Percentiles rank a stretch among this genome's conserved stretches.
phyloP scores from a whole-genome alignment of 1,140 invertebrate genomes.

The Anoplolepis gracilipes region DNA sequence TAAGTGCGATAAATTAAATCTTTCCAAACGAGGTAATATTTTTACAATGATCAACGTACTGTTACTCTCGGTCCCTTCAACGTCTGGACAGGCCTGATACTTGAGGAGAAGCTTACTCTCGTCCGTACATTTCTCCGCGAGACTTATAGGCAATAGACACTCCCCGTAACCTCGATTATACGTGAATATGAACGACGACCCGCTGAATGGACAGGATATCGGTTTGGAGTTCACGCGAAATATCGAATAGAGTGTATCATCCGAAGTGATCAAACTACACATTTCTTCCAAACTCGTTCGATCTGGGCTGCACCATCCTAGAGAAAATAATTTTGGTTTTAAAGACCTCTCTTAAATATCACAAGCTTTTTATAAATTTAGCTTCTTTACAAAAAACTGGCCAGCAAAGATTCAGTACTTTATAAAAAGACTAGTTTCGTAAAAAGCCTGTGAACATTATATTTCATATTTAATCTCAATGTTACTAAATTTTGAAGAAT shows the following conservation, averaged over 20 bases:
- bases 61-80: conserved; percentile 86
- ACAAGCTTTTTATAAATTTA: too few species aligned
- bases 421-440: too few species aligned
- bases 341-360: background rate
- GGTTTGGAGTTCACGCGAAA: conserved; percentile 89
- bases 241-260: conserved; percentile 91
- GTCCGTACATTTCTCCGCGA: conserved; percentile 89
- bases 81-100: conserved; percentile 89
- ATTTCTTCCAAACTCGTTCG: conserved; percentile 85
- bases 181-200: conserved; percentile 92
- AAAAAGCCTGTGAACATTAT: too few species aligned
- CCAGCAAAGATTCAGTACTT: too few species aligned
- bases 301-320: conserved; percentile 87
- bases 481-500: background rate
- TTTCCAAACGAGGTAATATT: background rate
- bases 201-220: conserved; percentile 90
- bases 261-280: conserved; percentile 89
- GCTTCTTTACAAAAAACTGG: too few species aligned
- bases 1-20: background rate
- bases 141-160: conserved; percentile 87
- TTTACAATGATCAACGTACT: conserved; percentile 77
- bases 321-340: background rate
- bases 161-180: conserved; percentile 90
- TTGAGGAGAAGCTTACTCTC: conserved; percentile 87
- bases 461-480: background rate